Conservation (phyloP, 2,797 vertebrate species). For the Mareca penelope region DNA sequence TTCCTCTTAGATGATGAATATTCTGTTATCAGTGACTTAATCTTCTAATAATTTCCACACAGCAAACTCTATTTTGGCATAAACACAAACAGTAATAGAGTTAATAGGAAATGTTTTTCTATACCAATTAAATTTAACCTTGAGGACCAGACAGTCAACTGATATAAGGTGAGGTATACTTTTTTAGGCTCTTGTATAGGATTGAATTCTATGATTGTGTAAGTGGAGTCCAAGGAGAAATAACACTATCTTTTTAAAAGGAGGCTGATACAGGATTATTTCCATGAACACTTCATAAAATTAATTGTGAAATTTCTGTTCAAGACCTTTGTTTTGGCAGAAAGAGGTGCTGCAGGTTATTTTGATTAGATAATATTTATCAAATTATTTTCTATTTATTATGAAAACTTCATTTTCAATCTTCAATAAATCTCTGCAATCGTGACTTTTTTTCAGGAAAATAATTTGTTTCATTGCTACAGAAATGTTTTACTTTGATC, state of each 20-base stretch:
- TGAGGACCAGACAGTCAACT: not conserved
- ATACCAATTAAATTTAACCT: conserved; percentile 37
- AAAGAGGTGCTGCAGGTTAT: not conserved
- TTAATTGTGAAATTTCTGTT: not conserved
- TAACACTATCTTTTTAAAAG: not conserved
- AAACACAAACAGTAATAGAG: conserved; percentile 2
- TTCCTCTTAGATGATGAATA: conserved; percentile 21
- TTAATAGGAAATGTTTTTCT: not conserved
- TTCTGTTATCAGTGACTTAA: conserved; percentile 32
- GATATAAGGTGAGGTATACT: not conserved
- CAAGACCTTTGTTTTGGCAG: not conserved
- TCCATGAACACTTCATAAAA: not conserved
- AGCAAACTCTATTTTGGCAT: not conserved
- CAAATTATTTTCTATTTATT: not conserved
- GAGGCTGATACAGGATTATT: not conserved
- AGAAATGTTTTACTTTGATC: not conserved
- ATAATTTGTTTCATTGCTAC: not conserved
- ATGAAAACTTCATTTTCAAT: not conserved
- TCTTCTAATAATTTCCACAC: conserved; percentile 9
- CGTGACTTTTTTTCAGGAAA: not conserved
- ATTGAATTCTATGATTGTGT: not conserved
- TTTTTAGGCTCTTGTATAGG: not conserved
- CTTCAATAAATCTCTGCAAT: not conserved
- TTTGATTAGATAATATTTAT: not conserved
- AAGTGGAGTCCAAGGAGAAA: not conserved